A percentile compares a stretch with the other conserved stretches of the same genome.
These are phyloP conservation scores for Tenthredo amoena DNA, from an alignment of 2,888 invertebrate species.

Conservation along the genomic window DNA sequence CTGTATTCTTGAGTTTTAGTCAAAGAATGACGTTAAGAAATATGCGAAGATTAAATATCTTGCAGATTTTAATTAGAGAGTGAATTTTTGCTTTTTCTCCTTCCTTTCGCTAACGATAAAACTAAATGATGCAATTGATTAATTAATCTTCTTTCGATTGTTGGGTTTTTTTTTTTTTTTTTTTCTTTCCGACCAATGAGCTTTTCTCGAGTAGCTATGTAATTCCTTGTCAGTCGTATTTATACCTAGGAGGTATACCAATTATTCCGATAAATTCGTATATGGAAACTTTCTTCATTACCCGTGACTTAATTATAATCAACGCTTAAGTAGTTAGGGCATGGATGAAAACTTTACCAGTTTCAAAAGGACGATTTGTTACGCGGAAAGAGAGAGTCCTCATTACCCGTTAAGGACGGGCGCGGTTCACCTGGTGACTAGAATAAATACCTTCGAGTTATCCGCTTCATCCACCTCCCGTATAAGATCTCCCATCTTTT, in stretches of 20 bases:
- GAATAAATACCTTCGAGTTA: constrained; percentile 22
- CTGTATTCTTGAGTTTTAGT: neutral
- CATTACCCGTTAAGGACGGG: constrained; percentile 8
- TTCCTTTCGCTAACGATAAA: too few species aligned
- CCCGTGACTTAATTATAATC: constrained; percentile 40
- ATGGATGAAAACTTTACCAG: constrained; percentile 9
- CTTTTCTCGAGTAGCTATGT: too few species aligned
- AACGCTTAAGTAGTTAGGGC: constrained; percentile 14
- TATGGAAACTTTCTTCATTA: constrained; percentile 38
- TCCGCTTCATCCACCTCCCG: neutral
- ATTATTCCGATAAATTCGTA: neutral
- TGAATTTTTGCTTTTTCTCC: too few species aligned
- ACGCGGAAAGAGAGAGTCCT: constrained; percentile 4
- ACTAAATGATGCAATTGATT: too few species aligned
- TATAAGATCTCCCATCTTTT: constrained; percentile 12
- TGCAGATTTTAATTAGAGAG: too few species aligned
- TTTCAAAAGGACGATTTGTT: constrained; percentile 42
- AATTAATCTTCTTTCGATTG: too few species aligned
- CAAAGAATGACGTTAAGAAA: neutral
- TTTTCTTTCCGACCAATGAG: too few species aligned
- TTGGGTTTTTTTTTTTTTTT: too few species aligned
- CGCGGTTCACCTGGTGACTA: neutral
- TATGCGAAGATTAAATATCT: neutral
- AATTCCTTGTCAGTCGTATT: too few species aligned
- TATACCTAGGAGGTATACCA: neutral